These are phyloP conservation scores for Nothura maculosa DNA, from an alignment of 2,797 vertebrate genomes.

Conservation along the genomic window DNA sequence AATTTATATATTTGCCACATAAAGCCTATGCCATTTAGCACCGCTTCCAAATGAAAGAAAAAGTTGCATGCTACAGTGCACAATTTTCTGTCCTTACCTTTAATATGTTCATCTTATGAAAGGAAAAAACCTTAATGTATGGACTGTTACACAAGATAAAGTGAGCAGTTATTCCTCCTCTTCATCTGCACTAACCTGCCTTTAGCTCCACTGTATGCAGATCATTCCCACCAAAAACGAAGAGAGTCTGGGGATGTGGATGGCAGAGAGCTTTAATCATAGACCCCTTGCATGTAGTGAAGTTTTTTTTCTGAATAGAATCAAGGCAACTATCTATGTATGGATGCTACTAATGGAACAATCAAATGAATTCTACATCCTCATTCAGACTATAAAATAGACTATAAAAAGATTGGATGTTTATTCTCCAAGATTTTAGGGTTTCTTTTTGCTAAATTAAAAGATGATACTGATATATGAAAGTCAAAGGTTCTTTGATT, in stretches of 20 bases:
- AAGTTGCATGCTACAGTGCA: not conserved
- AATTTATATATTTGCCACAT: not conserved
- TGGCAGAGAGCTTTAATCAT: not conserved
- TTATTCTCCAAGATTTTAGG: not conserved
- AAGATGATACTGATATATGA: not conserved
- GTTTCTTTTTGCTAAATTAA: not conserved
- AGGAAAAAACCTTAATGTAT: not conserved
- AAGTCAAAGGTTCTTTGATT: not conserved
- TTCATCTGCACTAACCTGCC: not conserved
- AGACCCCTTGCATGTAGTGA: not conserved
- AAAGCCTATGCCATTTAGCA: fast-evolving
- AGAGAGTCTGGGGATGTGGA: not conserved
- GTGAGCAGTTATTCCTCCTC: not conserved
- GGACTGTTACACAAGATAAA: not conserved
- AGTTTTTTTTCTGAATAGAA: not conserved
- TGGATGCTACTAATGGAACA: not conserved
- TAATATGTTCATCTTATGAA: not conserved
- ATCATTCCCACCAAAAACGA: not conserved
- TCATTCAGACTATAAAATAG: not conserved
- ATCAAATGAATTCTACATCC: not conserved
- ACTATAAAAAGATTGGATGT: not conserved
- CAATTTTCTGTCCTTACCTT: not conserved
- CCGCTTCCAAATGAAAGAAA: not conserved
- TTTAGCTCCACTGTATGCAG: not conserved
- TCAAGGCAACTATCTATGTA: not conserved